Evolutionary conservation across 2,113 vertebrate species (phyloP), one percentile per base, ranked within the genome.

Genomic region (Rhinolophus sinicus): DNA sequence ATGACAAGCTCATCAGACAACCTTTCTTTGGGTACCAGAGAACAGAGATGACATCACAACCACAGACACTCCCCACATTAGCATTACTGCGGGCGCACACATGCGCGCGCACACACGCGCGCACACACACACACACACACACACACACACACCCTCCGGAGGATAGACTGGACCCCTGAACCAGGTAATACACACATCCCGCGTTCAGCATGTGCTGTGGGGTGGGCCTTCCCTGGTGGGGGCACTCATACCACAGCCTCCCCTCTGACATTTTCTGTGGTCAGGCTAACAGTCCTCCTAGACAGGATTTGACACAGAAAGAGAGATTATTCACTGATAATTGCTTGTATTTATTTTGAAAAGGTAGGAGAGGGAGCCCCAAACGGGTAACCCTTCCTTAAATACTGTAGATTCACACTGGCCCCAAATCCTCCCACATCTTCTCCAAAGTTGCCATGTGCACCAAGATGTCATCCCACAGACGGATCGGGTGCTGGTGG

Each of bases 401-500:
- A 78, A 33, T 12, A 10, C 47, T 18, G n/a, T 22, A 56, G 78
- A n/a, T 70, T 28, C 54, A 24, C 16, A 2, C 0, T 0, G 18
- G 73, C 22, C 64, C 44, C 84, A 2, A 7, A 3, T 10, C 13
- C 33, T 30, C 87, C 84, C 28, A 2, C 13, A 11, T 78, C 97
- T 77, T 96, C 76, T 84, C 80, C 67, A 40, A 1, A 62, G 96
- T 15, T 33, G 40, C 30, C 84, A 21, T 0, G 52, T 12, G 90
- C n/a, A 65, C 28, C 88, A 21, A 54, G 82, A n/a, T 12, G 87
- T 52, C 93, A n/a, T 80, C 65, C 70, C 92, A 81, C 95, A 94
- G 97, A 22, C 10, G 96, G 72, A 69, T 8, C 4, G 92, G 97
- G 96, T 24, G 18, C 95, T 93, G 89, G 22, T 44, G 93, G 96